Evolutionary conservation across 2,797 vertebrate species (phyloP).

Genomic region (Nyctibius grandis): DNA sequence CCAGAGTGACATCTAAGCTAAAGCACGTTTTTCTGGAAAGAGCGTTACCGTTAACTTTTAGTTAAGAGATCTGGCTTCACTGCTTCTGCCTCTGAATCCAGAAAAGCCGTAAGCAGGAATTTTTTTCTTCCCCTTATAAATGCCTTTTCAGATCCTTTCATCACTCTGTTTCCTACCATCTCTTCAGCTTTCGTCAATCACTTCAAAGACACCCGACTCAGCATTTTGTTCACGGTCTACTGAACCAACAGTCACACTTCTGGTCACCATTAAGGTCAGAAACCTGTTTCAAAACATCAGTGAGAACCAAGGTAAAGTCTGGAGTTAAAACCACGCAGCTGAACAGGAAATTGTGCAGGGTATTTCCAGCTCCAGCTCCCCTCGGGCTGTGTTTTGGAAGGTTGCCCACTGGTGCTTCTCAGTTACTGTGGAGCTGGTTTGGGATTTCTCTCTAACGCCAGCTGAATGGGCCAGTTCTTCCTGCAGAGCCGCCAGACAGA

Average conservation of each 20-base stretch:
- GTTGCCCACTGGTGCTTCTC: neutral
- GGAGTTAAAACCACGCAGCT: neutral
- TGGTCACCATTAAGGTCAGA: neutral
- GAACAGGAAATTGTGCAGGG: neutral
- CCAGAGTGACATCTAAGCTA: neutral
- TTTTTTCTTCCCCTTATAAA: neutral
- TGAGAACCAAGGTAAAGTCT: neutral
- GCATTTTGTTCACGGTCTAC: neutral
- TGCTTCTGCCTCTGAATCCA: neutral
- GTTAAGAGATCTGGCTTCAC: neutral
- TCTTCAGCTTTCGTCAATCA: neutral
- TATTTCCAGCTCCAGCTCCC: neutral
- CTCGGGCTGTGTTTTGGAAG: neutral
- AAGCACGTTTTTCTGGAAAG: neutral
- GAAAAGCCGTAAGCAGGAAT: neutral
- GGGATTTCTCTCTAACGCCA: neutral
- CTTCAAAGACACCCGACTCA: neutral
- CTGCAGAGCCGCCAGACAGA: neutral
- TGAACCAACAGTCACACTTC: neutral
- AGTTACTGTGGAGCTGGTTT: accelerated
- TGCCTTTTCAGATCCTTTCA: neutral
- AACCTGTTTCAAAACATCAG: neutral
- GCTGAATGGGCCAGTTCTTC: neutral
- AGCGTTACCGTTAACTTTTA: neutral
- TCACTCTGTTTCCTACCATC: neutral